These are phyloP conservation scores for Chlorops oryzae DNA, from an alignment of 1,140 invertebrate species.

Conservation along the genomic window DNA sequence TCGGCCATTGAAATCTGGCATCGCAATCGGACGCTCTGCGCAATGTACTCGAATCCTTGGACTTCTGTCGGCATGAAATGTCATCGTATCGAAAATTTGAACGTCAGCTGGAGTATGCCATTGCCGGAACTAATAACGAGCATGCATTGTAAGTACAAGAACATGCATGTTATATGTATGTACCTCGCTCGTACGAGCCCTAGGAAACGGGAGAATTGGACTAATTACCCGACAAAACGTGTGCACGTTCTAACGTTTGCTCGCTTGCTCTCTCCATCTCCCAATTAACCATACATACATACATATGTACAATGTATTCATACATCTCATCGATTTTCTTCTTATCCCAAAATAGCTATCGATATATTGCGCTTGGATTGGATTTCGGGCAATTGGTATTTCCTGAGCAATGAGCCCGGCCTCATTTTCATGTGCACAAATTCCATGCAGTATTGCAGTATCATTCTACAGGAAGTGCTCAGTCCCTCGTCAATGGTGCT, in stretches of 20 bases:
- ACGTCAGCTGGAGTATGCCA: slow-evolving; percentile 53
- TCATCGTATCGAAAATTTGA: slow-evolving; percentile 57
- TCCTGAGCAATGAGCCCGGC: slow-evolving; percentile 68
- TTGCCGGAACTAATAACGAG: slow-evolving; percentile 45
- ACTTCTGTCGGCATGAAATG: slow-evolving; percentile 50
- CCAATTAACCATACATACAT: no score
- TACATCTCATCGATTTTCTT: no score
- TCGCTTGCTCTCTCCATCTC: no score
- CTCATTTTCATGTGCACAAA: slow-evolving; percentile 65
- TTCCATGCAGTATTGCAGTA: slow-evolving; percentile 58
- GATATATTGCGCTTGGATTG: slow-evolving; percentile 75
- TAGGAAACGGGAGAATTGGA: no score
- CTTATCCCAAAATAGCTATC: no score
- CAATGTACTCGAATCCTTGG: slow-evolving; percentile 55
- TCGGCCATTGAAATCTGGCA: slow-evolving; percentile 46
- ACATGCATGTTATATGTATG: no score
- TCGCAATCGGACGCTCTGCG: slow-evolving; percentile 62
- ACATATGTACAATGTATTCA: no score
- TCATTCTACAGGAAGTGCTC: slow-evolving; percentile 62
- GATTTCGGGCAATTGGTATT: slow-evolving; percentile 80
- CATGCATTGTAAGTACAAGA: slow-evolving; percentile 34
- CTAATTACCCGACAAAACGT: no score
- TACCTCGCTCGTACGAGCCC: no score
- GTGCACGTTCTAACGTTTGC: no score
- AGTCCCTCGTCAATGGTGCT: slow-evolving; percentile 73